Evolutionary conservation across 1,140 invertebrate genomes (phyloP).

Genomic region (Melitaea cinxia): DNA sequence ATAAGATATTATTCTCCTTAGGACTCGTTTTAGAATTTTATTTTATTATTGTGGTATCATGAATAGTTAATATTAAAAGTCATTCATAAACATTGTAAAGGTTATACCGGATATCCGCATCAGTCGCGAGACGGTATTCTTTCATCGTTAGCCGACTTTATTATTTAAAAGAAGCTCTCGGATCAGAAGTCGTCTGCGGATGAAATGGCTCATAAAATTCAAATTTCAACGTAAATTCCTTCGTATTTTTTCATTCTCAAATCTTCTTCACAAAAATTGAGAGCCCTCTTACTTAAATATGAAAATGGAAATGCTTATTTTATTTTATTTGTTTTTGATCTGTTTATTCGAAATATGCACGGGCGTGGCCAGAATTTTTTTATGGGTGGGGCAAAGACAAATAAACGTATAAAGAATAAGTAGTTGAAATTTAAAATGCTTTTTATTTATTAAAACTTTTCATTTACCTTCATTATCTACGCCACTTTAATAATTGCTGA

Average conservation of each 20-base stretch:
- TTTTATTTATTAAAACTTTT: no score
- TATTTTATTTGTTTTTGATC: background rate
- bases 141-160: conserved; percentile 31
- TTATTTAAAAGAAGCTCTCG: conserved; percentile 34
- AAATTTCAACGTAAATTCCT: conserved; percentile 24
- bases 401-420: no score
- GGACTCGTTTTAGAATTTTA: no score
- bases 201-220: conserved; percentile 32
- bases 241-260: conserved; percentile 11
- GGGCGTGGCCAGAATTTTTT: no score
- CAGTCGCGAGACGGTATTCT: conserved; percentile 20
- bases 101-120: conserved; percentile 11
- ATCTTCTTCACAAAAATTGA: conserved; percentile 4
- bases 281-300: background rate
- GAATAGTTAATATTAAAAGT: background rate
- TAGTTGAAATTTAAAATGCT: no score
- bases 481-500: no score
- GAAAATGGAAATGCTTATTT: background rate
- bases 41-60: no score
- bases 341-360: background rate
- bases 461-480: no score
- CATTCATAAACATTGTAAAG: background rate
- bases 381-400: no score
- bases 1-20: no score
- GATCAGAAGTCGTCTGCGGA: conserved; percentile 26